These are phyloP conservation scores for Gallinago jamesoni DNA, from an alignment of 2,113 vertebrate species.

Conservation along the genomic window DNA sequence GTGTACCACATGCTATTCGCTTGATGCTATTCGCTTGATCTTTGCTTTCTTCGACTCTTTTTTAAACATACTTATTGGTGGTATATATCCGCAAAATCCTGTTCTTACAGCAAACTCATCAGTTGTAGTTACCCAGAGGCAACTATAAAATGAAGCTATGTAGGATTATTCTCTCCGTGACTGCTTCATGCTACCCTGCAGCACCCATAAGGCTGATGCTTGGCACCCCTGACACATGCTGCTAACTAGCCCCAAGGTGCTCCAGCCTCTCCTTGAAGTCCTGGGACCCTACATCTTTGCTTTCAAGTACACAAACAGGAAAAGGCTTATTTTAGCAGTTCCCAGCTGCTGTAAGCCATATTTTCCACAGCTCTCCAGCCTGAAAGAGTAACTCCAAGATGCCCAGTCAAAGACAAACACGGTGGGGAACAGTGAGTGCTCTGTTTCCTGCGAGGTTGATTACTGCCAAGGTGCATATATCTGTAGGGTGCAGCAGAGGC, in stretches of 20 bases:
- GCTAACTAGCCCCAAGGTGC: neutral
- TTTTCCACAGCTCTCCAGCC: neutral
- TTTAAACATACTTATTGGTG: neutral
- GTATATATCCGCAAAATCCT: neutral
- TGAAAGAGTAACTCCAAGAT: neutral
- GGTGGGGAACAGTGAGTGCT: fast-evolving
- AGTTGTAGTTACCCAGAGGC: neutral
- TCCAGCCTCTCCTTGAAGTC: neutral
- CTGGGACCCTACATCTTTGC: neutral
- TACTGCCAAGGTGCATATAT: neutral
- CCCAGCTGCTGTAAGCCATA: neutral
- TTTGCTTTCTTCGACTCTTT: neutral
- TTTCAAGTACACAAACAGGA: neutral
- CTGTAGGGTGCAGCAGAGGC: neutral
- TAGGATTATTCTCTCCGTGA: neutral
- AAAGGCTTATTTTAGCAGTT: neutral
- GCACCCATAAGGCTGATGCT: neutral
- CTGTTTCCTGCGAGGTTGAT: neutral
- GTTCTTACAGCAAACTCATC: neutral
- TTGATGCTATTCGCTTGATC: neutral
- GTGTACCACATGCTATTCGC: neutral
- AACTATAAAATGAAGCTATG: neutral
- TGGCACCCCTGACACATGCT: neutral
- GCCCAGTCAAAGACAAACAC: neutral
- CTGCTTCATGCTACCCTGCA: neutral